These are phyloP conservation scores for Cirrhinus molitorella DNA, from an alignment of 2,797 vertebrate species.

Conservation along the genomic window DNA sequence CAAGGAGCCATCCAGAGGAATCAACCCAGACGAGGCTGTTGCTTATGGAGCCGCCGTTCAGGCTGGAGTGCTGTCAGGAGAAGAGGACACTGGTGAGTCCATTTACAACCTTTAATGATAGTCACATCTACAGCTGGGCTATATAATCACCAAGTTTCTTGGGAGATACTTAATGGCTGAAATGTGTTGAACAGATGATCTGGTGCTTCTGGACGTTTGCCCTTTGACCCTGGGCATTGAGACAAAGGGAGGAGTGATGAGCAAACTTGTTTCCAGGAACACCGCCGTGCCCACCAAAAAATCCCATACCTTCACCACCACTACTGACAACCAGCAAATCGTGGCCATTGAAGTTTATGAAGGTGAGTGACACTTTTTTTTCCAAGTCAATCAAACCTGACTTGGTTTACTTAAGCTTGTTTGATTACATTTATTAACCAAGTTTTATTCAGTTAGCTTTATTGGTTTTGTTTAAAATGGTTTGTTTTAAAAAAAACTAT, in stretches of 20 bases:
- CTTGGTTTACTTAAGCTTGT: too few species aligned
- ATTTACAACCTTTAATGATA: neutral
- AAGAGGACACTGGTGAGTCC: conserved; percentile 89
- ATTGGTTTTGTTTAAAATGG: too few species aligned
- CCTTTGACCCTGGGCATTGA: conserved; percentile 96
- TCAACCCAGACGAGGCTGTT: conserved; percentile 96
- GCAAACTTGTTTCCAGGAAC: conserved; percentile 94
- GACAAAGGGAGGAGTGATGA: conserved; percentile 97
- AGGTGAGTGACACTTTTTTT: conserved; percentile 75
- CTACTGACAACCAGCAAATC: conserved; percentile 95
- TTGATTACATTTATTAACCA: too few species aligned
- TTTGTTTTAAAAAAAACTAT: too few species aligned
- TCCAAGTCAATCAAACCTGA: neutral
- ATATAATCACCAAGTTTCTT: too few species aligned
- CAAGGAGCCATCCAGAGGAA: conserved; percentile 95
- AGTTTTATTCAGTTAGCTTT: too few species aligned
- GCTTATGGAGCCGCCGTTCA: conserved; percentile 95
- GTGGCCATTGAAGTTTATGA: conserved; percentile 98
- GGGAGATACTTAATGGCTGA: too few species aligned
- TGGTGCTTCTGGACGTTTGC: conserved; percentile 95
- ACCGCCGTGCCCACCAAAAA: conserved; percentile 97
- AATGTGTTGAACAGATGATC: conserved; percentile 79
- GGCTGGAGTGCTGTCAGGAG: conserved; percentile 93
- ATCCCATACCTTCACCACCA: conserved; percentile 96
- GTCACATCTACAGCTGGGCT: neutral